Conservation (phyloP, 64 coral and sea anemone genomes). For the Stylophora pistillata region DNA sequence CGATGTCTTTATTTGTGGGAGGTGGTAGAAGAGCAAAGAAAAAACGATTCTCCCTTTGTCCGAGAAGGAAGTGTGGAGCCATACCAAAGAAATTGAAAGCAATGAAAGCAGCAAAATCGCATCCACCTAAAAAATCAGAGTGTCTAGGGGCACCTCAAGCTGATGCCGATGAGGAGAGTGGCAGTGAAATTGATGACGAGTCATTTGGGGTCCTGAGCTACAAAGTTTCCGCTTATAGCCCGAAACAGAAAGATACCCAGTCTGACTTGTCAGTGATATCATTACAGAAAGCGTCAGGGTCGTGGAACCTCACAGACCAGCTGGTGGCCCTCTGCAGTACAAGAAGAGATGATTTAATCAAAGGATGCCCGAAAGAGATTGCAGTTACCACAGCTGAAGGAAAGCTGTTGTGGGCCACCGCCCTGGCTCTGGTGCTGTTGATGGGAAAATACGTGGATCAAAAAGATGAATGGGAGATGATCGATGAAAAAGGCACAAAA, state of each 20-base stretch:
- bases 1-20: too few species aligned
- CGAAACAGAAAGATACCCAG: neutral
- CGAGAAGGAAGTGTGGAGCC: neutral
- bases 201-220: too few species aligned
- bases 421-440: constrained; percentile 63
- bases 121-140: too few species aligned
- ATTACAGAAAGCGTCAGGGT: constrained; percentile 69
- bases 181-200: too few species aligned
- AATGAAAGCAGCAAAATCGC: too few species aligned
- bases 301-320: constrained; percentile 61
- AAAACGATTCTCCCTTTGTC: neutral
- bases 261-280: constrained; percentile 23
- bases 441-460: constrained; percentile 45
- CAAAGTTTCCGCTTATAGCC: too few species aligned
- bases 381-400: constrained; percentile 10
- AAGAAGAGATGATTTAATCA: constrained; percentile 9
- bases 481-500: constrained; percentile 50
- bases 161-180: too few species aligned
- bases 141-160: too few species aligned
- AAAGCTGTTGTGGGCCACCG: constrained; percentile 65
- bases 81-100: too few species aligned
- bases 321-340: constrained; percentile 26
- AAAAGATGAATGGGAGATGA: constrained; percentile 73
- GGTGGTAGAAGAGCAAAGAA: too few species aligned
- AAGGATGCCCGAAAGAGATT: constrained; percentile 34